Evolutionary conservation across 2,888 invertebrate species (phyloP), one percentile per base, ranked within the genome.

Genomic region (Pyrrhosoma nymphula): DNA sequence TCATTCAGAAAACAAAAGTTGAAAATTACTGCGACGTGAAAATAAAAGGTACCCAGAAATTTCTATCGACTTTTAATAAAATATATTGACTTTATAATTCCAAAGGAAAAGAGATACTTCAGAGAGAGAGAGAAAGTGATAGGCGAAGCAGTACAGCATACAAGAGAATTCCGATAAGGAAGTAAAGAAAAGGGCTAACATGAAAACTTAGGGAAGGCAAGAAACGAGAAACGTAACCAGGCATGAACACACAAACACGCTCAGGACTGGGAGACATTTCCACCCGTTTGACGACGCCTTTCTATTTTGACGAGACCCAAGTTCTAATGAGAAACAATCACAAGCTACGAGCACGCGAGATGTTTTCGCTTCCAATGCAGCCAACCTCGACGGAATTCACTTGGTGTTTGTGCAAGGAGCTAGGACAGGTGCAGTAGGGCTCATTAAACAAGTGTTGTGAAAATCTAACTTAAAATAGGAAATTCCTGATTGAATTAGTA

Each of bases 321-420:
- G 82, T n/a, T 82, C 82, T 82, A 82, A 82, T 82, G 35, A 82
- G 82, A 82, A 82, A 82, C 69, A 82, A 82, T 82, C 82, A 82
- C 82, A 82, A 30, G 35, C 82, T 82, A 82, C 35, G 82, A 14
- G 82, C 82, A 35, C 82, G 18, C 30, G 35, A 82, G 35, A 35
- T 18, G 35, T 82, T 82, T 82, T 82, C 82, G 16, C 82, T 35
- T 35, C 82, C 35, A 35, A 35, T 35, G 82, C 30, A 82, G 82
- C 30, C 82, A 82, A 82, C 30, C 35, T 82, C 82, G 35, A 16
- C 0, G 35, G 82, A 35, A 82, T 82, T 18, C 82, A 16, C 1
- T 35, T 14, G 35, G 16, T 12, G 82, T 30, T 75, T 75, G n/a
- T 30, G 30, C 75, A 82, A 35, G 82, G 82, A 14, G 35, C 0